Evolutionary conservation across 2,113 vertebrate species (phyloP).

Genomic region (Nerophis ophidion): DNA sequence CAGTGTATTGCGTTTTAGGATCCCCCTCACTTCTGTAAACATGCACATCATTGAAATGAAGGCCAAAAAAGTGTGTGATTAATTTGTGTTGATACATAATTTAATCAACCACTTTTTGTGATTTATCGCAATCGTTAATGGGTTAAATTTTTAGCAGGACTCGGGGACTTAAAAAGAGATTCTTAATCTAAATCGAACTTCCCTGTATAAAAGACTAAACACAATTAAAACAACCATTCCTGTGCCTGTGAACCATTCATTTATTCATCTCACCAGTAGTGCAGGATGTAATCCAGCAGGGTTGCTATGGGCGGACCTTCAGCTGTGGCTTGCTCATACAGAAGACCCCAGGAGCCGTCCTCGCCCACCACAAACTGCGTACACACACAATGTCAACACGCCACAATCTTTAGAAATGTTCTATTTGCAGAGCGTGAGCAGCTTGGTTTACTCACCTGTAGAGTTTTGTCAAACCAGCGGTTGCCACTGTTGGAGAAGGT

Average conservation of each 20-base stretch:
- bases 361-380: conserved; percentile 79
- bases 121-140: too few species aligned
- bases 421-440: fast-evolving
- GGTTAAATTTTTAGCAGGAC: too few species aligned
- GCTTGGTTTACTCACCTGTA: conserved; percentile 68
- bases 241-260: not conserved
- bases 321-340: conserved; percentile 78
- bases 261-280: conserved; percentile 69
- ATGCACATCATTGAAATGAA: too few species aligned
- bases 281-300: conserved; percentile 74
- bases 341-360: conserved; percentile 79
- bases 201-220: too few species aligned
- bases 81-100: too few species aligned
- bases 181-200: too few species aligned
- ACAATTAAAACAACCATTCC: too few species aligned
- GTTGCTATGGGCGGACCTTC: conserved; percentile 76
- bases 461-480: conserved; percentile 83
- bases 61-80: too few species aligned
- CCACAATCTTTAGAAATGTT: not conserved
- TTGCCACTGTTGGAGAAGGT: conserved; percentile 83
- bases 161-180: too few species aligned
- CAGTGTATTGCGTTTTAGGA: too few species aligned
- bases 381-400: conserved; percentile 4
- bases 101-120: too few species aligned
- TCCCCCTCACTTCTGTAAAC: too few species aligned